A percentile compares a stretch with the other conserved stretches of the same genome.
Evolutionary conservation across 2,797 vertebrate species (phyloP).

Genomic region (Emys orbicularis): DNA sequence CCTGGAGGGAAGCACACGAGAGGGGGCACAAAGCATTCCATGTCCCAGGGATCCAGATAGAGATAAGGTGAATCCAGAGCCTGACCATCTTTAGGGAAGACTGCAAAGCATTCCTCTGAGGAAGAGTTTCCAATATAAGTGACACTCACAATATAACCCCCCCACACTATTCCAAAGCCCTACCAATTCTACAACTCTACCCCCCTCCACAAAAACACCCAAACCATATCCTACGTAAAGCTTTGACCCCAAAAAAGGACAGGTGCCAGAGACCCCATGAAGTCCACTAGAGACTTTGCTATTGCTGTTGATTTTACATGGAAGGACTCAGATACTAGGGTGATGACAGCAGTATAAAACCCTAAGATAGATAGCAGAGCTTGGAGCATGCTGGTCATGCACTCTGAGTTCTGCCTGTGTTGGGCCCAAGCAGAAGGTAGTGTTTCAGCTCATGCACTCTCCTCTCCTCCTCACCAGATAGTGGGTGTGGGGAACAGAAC

Average conservation of each 20-base stretch:
- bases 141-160: neutral
- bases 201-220: neutral
- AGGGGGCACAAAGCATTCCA: neutral
- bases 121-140: neutral
- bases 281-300: neutral
- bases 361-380: neutral
- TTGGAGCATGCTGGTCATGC: neutral
- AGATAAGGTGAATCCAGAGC: no score
- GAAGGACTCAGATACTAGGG: neutral
- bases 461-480: neutral
- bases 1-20: neutral
- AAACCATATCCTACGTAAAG: neutral
- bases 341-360: neutral
- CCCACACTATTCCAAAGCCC: neutral
- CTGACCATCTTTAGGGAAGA: neutral
- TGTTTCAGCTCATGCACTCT: neutral
- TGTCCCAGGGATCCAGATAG: neutral
- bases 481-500: neutral
- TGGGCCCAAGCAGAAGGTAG: neutral
- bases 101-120: neutral
- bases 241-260: neutral
- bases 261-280: neutral
- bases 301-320: neutral
- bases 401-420: neutral
- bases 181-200: neutral